These are phyloP conservation scores for Solenopsis invicta DNA, from an alignment of 1,140 invertebrate species.

Conservation along the genomic window DNA sequence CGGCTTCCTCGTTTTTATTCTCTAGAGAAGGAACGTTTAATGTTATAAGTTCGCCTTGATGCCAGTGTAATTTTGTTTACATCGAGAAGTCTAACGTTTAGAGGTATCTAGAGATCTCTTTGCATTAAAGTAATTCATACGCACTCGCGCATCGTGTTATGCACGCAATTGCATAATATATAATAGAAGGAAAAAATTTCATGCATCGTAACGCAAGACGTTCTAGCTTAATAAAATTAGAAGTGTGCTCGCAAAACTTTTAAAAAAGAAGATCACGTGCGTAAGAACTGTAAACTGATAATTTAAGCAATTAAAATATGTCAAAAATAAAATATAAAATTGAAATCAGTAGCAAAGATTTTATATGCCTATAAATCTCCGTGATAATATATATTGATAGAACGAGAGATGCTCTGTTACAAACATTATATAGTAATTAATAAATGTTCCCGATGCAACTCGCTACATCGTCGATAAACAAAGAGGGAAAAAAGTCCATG, in stretches of 20 bases:
- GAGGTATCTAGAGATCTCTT: constrained; percentile 26
- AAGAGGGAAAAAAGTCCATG: not conserved
- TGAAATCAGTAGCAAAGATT: not conserved
- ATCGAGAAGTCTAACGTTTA: constrained; percentile 23
- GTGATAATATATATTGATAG: not conserved
- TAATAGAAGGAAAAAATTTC: not conserved
- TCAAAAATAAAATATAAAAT: not conserved
- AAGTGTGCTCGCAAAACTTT: not conserved
- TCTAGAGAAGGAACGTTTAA: constrained; percentile 15
- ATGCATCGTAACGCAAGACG: not conserved
- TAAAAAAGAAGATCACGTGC: not conserved
- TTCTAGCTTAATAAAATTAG: not conserved
- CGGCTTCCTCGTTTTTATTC: not conserved
- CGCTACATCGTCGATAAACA: not conserved
- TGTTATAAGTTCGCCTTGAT: constrained; percentile 17
- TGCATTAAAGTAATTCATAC: not conserved
- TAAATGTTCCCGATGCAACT: not conserved
- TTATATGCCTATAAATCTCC: not conserved
- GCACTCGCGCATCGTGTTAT: not conserved
- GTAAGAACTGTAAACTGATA: not conserved
- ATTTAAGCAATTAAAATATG: not conserved
- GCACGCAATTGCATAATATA: constrained; percentile 13
- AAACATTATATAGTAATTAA: not conserved
- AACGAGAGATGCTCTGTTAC: not conserved
- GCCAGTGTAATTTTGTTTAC: constrained; percentile 38